phyloP scores from a whole-genome alignment of 2,888 invertebrate species.

The Melolontha melolontha region DNA sequence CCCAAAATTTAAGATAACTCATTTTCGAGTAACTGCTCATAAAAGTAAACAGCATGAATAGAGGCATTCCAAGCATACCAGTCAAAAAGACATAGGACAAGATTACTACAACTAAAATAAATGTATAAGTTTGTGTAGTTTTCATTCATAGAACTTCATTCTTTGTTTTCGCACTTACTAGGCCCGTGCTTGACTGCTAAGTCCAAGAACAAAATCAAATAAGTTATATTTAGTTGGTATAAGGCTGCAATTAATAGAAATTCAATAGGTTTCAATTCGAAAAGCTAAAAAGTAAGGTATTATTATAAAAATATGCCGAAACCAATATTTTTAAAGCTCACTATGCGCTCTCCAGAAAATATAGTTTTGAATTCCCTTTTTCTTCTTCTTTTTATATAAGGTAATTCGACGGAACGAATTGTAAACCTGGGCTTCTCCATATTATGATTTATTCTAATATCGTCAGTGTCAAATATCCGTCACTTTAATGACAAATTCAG shows the following conservation, averaged over 20 bases:
- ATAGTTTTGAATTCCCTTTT: no score
- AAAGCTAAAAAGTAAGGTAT: background rate
- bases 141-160: background rate
- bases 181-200: constrained; percentile 24
- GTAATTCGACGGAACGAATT: no score
- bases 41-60: constrained; percentile 37
- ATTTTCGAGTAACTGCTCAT: constrained; percentile 42
- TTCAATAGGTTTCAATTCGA: constrained; percentile 12
- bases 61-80: constrained; percentile 37
- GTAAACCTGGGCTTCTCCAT: no score
- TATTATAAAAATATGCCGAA: background rate
- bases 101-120: constrained; percentile 27
- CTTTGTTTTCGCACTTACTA: constrained; percentile 26
- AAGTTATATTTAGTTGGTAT: constrained; percentile 7
- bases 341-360: no score
- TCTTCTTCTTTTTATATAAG: no score
- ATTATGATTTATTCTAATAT: no score
- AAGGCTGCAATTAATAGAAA: constrained; percentile 4
- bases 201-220: constrained; percentile 24
- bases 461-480: no score
- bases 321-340: no score
- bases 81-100: constrained; percentile 25
- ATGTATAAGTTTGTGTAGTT: background rate
- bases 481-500: no score
- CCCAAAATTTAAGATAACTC: constrained; percentile 40